Evolutionary conservation across 2,888 invertebrate species (phyloP), one percentile per base, ranked within the genome.

Genomic region (Pardosa pseudoannulata): DNA sequence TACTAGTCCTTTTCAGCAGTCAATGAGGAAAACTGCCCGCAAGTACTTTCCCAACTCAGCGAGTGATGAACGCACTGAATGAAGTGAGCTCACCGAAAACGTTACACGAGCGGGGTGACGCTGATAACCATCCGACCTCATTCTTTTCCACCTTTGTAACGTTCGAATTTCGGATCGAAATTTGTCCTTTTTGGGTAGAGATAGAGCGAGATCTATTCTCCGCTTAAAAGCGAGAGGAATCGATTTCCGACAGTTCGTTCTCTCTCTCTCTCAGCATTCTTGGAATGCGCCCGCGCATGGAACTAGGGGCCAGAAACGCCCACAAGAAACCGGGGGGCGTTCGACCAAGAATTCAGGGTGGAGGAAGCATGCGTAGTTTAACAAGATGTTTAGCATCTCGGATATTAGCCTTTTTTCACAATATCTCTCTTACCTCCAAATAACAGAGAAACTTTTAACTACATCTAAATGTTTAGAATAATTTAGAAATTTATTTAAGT

Each of bases 201-300:
- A n/a, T n/a, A n/a, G n/a, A n/a, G n/a, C n/a, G 41, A 2, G 16
- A 6, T 2, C 36, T 36, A 36, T 36, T 36, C 11, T 16, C 23
- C 56, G 16, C 16, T 56, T 56, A 1, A 23, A 56, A 56, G 23
- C 56, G 23, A 56, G 23, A 56, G 56, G 23, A 56, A 56, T 56
- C 56, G 56, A 56, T 56, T 56, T 56, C 56, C 23, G 19, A 23
- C 56, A 19, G 56, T 23, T 23, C 56, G n/a, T 11, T 3, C 56
- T 23, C 11, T 23, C n/a, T 3, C 23, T 3, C 56, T 23, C 11
- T 23, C n/a, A 23, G 56, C 23, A 56, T 23, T 56, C 56, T 11
- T 23, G 23, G 56, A 56, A 56, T 56, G 56, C 56, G 56, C 56
- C 56, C 56, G 56, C 56, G 56, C 56, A 56, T 56, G 56, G 56